Percentiles rank a stretch among this genome's conserved stretches.
Evolutionary conservation across 2,888 invertebrate species (phyloP).

Genomic region (Spisula subtruncata): DNA sequence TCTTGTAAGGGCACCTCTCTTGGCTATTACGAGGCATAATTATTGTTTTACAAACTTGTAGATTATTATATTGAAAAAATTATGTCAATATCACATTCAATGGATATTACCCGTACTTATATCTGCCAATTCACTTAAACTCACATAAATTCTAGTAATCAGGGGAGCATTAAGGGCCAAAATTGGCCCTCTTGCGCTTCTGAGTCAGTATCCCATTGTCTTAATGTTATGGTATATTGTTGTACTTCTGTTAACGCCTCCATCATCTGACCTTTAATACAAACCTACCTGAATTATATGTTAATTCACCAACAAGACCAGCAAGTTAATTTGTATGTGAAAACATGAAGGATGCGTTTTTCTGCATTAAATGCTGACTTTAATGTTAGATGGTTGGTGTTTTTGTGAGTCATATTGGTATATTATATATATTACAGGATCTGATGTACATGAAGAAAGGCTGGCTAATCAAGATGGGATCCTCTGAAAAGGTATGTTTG

Average conservation of each 20-base stretch:
- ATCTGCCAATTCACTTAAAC: too few species aligned
- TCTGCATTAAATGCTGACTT: slow-evolving; percentile 24
- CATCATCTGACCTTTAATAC: background rate
- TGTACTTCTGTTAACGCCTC: background rate
- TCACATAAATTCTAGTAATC: too few species aligned
- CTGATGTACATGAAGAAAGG: slow-evolving; percentile 94
- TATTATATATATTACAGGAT: slow-evolving; percentile 77
- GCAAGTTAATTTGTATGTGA: slow-evolving; percentile 2
- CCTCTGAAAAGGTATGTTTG: slow-evolving; percentile 88
- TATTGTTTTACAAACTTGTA: too few species aligned
- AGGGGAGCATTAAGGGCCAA: too few species aligned
- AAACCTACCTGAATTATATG: background rate
- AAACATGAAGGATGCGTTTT: slow-evolving; percentile 13
- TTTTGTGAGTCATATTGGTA: slow-evolving; percentile 20
- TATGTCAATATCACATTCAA: too few species aligned
- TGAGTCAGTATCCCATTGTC: background rate
- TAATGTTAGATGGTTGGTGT: background rate
- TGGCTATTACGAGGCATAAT: too few species aligned
- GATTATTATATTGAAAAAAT: too few species aligned
- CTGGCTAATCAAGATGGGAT: slow-evolving; percentile 95
- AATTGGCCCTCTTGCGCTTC: too few species aligned
- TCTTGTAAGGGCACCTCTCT: too few species aligned
- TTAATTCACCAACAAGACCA: background rate
- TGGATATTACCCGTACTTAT: too few species aligned
- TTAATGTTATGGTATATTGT: background rate